These are phyloP conservation scores for Entomyzon cyanotis DNA, from an alignment of 2,113 vertebrate species.

Conservation along the genomic window DNA sequence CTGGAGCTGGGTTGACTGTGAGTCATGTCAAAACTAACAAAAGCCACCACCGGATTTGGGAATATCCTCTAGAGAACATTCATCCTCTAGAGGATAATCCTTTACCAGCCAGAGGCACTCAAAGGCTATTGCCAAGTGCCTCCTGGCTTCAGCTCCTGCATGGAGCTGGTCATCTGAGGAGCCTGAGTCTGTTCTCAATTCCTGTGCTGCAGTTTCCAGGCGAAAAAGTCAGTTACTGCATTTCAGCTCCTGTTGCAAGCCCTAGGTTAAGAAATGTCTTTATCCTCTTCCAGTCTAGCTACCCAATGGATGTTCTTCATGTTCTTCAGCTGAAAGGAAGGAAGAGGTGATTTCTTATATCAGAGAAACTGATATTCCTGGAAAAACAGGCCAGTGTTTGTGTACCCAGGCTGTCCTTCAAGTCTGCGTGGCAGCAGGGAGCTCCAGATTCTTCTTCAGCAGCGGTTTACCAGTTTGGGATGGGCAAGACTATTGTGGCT, in stretches of 20 bases:
- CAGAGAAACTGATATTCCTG: neutral
- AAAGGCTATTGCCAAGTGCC: neutral
- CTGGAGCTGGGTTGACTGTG: neutral
- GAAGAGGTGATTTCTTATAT: neutral
- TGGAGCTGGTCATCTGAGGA: neutral
- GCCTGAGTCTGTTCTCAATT: neutral
- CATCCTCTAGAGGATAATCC: neutral
- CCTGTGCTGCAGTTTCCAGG: neutral
- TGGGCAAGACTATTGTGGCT: neutral
- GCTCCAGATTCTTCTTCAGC: neutral
- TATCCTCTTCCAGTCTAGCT: neutral
- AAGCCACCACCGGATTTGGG: neutral
- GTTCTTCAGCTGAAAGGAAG: neutral
- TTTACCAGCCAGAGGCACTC: neutral
- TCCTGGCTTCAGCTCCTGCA: neutral
- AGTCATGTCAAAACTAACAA: neutral
- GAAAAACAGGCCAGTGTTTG: neutral
- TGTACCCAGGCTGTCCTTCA: neutral
- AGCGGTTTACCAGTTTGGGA: neutral
- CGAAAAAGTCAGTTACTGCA: neutral
- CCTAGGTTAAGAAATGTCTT: neutral
- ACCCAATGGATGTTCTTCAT: neutral
- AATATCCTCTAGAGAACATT: neutral
- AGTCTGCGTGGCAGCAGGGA: neutral
- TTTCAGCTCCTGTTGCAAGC: neutral